A percentile compares a stretch with the other conserved stretches of the same genome.
Conservation (phyloP, 2,797 vertebrate species). For the Argya squamiceps region DNA sequence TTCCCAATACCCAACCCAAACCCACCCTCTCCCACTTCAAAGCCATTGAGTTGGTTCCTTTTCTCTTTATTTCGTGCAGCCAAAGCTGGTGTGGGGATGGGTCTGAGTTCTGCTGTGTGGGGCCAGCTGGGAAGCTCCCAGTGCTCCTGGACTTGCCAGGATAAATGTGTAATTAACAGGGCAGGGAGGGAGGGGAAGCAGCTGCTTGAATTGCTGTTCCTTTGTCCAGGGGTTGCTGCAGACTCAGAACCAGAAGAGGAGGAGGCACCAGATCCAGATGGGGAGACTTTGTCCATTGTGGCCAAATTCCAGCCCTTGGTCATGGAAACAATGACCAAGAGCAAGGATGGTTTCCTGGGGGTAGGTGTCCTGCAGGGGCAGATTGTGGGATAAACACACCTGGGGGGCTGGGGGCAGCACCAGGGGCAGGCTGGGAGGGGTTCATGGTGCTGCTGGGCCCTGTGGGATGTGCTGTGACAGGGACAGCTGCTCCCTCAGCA, state of each 20-base stretch:
- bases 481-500: fast-evolving
- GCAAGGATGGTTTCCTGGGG: conserved; percentile 95
- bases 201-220: not conserved
- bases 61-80: not conserved
- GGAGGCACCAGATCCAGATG: conserved; percentile 84
- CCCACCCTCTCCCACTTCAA: not conserved
- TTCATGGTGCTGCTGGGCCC: not conserved
- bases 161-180: not conserved
- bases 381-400: not conserved
- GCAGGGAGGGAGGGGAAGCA: not conserved
- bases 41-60: fast-evolving
- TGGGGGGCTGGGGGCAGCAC: not conserved
- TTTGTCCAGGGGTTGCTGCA: conserved; percentile 81
- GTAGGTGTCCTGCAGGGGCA: conserved; percentile 72
- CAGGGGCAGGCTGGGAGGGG: not conserved
- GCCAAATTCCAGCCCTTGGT: conserved; percentile 92
- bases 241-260: conserved; percentile 85
- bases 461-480: not conserved
- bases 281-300: conserved; percentile 86
- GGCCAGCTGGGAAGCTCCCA: not conserved
- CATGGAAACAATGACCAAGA: conserved; percentile 96
- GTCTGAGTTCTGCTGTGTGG: not conserved
- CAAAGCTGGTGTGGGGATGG: not conserved
- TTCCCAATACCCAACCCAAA: not conserved
- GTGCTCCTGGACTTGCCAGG: not conserved